Percentiles rank a stretch among this genome's conserved stretches.
These are phyloP conservation scores for Kradibia gibbosae DNA, from an alignment of 1,140 invertebrate genomes.

Conservation along the genomic window DNA sequence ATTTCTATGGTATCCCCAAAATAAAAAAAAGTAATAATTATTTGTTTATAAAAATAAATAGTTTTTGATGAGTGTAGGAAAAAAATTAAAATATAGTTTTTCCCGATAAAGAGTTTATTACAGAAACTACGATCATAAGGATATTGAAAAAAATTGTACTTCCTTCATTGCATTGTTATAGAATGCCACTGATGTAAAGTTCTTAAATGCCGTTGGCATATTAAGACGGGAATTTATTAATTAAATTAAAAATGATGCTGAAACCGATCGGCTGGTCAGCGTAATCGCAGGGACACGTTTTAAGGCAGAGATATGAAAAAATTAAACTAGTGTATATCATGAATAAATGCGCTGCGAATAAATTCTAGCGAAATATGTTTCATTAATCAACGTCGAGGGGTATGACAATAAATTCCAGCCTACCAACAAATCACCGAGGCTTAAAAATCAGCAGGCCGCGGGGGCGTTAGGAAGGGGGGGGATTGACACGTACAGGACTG, in stretches of 20 bases:
- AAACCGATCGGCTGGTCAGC: not conserved
- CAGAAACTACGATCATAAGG: too few species aligned
- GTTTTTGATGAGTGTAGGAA: too few species aligned
- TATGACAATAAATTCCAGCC: constrained; percentile 29
- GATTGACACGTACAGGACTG: not conserved
- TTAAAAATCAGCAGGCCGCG: not conserved
- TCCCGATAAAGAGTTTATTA: too few species aligned
- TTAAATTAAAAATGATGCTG: not conserved
- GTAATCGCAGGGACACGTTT: not conserved
- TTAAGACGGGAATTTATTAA: not conserved
- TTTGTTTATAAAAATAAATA: too few species aligned
- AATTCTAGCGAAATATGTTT: constrained; percentile 23
- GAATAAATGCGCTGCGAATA: constrained; percentile 12
- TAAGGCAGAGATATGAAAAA: not conserved
- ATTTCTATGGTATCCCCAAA: too few species aligned
- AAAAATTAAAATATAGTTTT: too few species aligned
- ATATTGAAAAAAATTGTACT: too few species aligned
- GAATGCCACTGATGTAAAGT: not conserved
- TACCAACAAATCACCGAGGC: not conserved
- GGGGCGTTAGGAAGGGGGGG: not conserved
- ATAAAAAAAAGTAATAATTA: too few species aligned
- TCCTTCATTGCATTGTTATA: too few species aligned
- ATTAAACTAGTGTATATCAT: not conserved
- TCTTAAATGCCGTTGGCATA: not conserved
- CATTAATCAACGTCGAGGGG: constrained; percentile 33